These are phyloP conservation scores for Anthonomus grandis DNA, from an alignment of 1,140 invertebrate species.

Conservation along the genomic window DNA sequence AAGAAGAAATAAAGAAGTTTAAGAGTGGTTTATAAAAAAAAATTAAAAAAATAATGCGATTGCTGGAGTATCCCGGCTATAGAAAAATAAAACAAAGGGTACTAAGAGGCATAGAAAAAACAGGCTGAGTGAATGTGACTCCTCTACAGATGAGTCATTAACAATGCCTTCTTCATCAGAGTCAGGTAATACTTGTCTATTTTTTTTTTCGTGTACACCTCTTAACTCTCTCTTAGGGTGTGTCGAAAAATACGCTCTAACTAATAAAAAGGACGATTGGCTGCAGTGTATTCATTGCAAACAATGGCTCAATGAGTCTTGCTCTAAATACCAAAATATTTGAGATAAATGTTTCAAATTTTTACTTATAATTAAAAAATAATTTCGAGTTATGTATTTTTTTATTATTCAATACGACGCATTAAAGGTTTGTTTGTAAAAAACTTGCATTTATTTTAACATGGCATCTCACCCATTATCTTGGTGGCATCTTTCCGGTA, in stretches of 20 bases:
- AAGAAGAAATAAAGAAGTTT: not conserved
- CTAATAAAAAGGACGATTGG: not conserved
- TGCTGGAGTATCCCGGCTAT: not conserved
- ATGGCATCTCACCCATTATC: not conserved
- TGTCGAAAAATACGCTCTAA: not conserved
- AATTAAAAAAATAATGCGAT: not conserved
- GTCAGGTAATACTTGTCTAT: not conserved
- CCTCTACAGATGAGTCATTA: not conserved
- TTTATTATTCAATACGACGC: not conserved
- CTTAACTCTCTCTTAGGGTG: not conserved
- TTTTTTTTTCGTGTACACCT: no score
- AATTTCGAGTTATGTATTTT: not conserved
- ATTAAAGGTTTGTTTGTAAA: not conserved
- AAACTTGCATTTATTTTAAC: not conserved
- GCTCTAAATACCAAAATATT: not conserved
- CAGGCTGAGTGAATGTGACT: not conserved
- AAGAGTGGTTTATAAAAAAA: not conserved
- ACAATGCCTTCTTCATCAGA: not conserved
- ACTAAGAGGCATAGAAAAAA: not conserved
- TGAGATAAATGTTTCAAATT: not conserved
- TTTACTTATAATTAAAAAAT: not conserved
- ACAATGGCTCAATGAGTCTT: not conserved
- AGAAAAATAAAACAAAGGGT: not conserved
- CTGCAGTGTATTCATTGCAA: not conserved
- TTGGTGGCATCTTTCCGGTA: not conserved